Evolutionary conservation across 2,888 invertebrate genomes (phyloP), one percentile per base, ranked within the genome.

Genomic region (Thyatira batis): DNA sequence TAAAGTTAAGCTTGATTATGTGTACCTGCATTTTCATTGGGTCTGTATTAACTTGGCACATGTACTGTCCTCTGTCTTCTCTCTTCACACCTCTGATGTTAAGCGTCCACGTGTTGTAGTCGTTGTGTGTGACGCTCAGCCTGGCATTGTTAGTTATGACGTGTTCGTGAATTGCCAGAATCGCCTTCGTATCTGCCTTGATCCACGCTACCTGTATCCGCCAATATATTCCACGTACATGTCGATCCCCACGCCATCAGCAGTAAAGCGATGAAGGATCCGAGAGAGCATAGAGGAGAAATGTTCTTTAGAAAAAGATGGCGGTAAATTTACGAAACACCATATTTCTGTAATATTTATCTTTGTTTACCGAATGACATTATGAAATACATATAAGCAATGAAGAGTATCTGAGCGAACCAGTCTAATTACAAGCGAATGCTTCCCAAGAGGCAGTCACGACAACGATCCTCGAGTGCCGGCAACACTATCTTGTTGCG

Each of bases 31-130:
- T 97, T 93, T 97, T 97, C 97, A 97, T 97, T 49, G 97, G 97
- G 88, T 97, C 96, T 56, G 97, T 98, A 89, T 98, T 98, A 78
- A 98, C 97, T 94, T 98, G 98, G 92, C 97, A 97, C 97, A 97
- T 97, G 86, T 97, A 97, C 85, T 96, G 95, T 73, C 98, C 98
- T 60, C 97, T 93, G 90, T 98, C 98, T 83, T 97, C 96, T 73
- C 96, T 93, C 82, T 95, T 95, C 69, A 97, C 97, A 69, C 95
- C 95, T 69, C 95, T 94, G 82, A 98, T 97, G 87, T 95, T 96
- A 71, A 98, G 93, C 59, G 97, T 97, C 98, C 98, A 98, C 73
- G 97, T 98, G 87, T 97, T 97, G 93, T 95, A 96, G 92, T 97
- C 97, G 89, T 96, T 97, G 93, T 97, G 97, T 63, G 97, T 97